Percentiles rank a stretch among this genome's conserved stretches.
phyloP scores from a whole-genome alignment of 2,113 vertebrate genomes.

The Anolis sagrei region DNA sequence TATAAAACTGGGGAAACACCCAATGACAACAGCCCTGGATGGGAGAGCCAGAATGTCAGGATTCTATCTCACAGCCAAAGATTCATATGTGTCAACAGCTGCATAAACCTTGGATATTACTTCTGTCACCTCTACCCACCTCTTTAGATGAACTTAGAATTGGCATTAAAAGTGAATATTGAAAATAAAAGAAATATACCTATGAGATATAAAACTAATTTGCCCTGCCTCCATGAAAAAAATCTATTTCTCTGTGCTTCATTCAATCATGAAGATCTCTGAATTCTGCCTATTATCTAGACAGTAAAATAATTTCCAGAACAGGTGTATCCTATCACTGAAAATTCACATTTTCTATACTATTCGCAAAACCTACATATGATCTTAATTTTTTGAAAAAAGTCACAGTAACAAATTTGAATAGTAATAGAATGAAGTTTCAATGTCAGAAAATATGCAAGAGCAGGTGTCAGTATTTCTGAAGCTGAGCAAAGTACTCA shows the following conservation, averaged over 20 bases:
- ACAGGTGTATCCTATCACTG: neutral
- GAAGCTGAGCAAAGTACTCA: fast-evolving
- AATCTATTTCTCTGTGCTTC: neutral
- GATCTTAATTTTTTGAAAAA: neutral
- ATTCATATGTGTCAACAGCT: no score
- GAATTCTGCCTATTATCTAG: neutral
- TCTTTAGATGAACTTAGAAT: neutral
- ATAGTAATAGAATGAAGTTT: neutral
- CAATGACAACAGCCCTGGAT: no score
- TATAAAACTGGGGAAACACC: no score
- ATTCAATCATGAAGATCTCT: neutral
- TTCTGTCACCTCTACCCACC: neutral
- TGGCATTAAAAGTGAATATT: neutral
- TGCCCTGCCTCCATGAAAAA: neutral
- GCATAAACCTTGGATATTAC: neutral
- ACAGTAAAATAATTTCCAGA: neutral
- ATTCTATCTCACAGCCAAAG: no score
- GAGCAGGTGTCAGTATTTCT: neutral
- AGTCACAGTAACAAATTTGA: neutral
- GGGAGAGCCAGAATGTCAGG: no score
- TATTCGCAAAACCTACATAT: neutral
- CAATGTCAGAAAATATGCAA: neutral
- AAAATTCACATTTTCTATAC: neutral
- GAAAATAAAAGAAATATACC: neutral
- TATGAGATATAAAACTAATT: neutral